Evolutionary conservation across 2,888 invertebrate genomes (phyloP), one percentile per base, ranked within the genome.

Genomic region (Cremastobaeus sp.): DNA sequence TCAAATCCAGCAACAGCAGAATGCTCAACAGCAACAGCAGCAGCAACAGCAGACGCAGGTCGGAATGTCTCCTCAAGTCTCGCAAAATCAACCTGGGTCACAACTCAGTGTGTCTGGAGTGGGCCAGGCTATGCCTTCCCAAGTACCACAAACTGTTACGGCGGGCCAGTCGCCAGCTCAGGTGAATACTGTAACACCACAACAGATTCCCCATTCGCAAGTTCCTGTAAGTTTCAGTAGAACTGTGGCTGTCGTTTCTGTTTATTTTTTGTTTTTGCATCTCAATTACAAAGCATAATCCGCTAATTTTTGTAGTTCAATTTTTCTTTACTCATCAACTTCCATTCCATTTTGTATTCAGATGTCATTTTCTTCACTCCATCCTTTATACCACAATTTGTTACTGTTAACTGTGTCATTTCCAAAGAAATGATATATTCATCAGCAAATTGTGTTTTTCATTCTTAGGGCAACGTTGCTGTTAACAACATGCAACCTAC

Each of bases 401-500:
- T 14, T 45, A 3, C 39, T 32, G 28, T 25, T 32, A 48, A 34
- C 15, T 5, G 12, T 20, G 20, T 21, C 2, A 43, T 43, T n/a
- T 2, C 18, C 8, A 25, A 3, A 5, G 3, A 5, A 5, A 25
- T 25, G 3, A 25, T 25, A 25, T 25, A 25, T 8, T 21, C 11
- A 11, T 9, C 21, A 43, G 8, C 12, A 1, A 21, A 2, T 43
- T 21, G 15, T 2, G 17, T 37, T 47, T 34, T 21, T 37, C 28
- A 17, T 45, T 68, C 66, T 20, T 41, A 86, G 85, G 81, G 81
- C 52, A 83, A 81, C 37, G 80, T 82, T 59, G 17, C 80, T 11
- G 81, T 80, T 62, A 80, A 81, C 25, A 70, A 79, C 11, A 85
- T 84, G 43, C 89, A 89, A 72, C 88, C 88, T 62, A 83, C 89